Evolutionary conservation across 2,113 vertebrate genomes (phyloP).

Genomic region (Notiomystis cincta): DNA sequence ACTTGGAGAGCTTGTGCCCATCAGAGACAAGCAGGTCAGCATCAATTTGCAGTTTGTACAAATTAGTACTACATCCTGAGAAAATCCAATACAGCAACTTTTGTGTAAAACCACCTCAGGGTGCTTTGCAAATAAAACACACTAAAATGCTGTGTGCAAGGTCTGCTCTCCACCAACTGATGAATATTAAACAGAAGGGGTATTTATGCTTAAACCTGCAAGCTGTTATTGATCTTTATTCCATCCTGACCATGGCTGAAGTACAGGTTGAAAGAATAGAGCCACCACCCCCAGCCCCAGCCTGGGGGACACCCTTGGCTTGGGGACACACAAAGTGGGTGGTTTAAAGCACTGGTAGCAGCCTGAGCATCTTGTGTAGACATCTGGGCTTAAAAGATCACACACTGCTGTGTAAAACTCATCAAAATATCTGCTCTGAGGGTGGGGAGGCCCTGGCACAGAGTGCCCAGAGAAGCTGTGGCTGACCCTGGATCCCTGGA

Average conservation of each 20-base stretch:
- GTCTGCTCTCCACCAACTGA: neutral
- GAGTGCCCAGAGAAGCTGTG: neutral
- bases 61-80: neutral
- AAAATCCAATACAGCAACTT: neutral
- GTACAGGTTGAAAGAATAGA: neutral
- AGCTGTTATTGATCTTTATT: neutral
- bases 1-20: neutral
- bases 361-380: neutral
- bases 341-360: neutral
- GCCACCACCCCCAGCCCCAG: neutral
- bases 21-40: neutral
- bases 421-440: neutral
- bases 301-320: neutral
- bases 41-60: neutral
- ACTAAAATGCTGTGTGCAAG: neutral
- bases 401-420: neutral
- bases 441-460: neutral
- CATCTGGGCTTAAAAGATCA: neutral
- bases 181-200: neutral
- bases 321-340: neutral
- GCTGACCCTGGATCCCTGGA: neutral
- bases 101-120: neutral
- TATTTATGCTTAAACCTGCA: neutral
- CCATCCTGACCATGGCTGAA: neutral
- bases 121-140: neutral